These are phyloP conservation scores for Panulirus ornatus DNA, from an alignment of 1,140 invertebrate species.

Conservation along the genomic window DNA sequence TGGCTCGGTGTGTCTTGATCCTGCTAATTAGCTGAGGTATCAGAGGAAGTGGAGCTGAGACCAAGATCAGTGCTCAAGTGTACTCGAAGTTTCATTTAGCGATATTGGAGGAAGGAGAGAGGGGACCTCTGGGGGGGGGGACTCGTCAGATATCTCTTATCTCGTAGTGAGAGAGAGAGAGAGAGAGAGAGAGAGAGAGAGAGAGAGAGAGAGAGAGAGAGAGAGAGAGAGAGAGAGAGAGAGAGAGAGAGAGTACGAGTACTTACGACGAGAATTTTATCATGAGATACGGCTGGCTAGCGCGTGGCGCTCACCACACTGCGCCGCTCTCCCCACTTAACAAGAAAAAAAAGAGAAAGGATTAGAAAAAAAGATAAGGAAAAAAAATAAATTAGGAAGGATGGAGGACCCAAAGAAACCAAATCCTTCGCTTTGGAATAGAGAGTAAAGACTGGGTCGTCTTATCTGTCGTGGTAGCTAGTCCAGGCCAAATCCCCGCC, in stretches of 20 bases:
- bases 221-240: neutral
- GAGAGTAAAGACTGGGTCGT: conserved; percentile 11
- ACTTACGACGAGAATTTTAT: too few relatives aligned
- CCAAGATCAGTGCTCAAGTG: neutral
- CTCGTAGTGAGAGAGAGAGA: neutral
- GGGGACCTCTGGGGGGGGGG: too few relatives aligned
- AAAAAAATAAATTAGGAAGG: too few relatives aligned
- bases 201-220: conserved; percentile 8
- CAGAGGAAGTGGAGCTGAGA: neutral
- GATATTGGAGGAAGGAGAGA: too few relatives aligned
- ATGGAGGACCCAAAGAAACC: too few relatives aligned
- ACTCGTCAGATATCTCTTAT: neutral
- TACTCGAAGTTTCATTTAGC: too few relatives aligned
- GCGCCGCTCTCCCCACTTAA: too few relatives aligned
- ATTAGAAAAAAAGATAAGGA: too few relatives aligned
- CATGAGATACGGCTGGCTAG: too few relatives aligned
- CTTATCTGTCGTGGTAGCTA: conserved; percentile 26
- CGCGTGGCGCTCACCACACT: too few relatives aligned
- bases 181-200: neutral
- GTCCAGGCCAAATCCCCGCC: conserved; percentile 37
- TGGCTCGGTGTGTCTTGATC: neutral
- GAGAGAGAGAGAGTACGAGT: conserved; percentile 12
- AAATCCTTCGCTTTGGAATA: neutral
- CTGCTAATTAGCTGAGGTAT: neutral
- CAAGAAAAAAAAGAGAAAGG: too few relatives aligned